Evolutionary conservation across 2,888 invertebrate species (phyloP).

Genomic region (Hedya salicella): DNA sequence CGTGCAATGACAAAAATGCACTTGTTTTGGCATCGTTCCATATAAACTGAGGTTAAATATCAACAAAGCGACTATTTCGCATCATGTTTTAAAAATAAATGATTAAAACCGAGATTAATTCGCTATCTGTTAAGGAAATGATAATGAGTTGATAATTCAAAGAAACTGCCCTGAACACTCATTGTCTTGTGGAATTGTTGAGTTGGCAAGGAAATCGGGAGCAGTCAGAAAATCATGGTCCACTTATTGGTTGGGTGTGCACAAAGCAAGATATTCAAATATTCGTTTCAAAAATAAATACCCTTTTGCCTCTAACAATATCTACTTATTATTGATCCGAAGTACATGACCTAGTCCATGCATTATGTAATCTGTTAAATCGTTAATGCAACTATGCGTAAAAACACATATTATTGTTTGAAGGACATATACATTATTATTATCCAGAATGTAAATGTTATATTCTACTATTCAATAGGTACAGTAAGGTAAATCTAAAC

Average conservation of each 20-base stretch:
- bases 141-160: slow-evolving; percentile 39
- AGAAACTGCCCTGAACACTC: slow-evolving; percentile 33
- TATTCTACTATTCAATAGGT: too few species aligned
- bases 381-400: not conserved
- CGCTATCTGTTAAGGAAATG: slow-evolving; percentile 39
- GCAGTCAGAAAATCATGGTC: slow-evolving; percentile 6
- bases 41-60: slow-evolving; percentile 25
- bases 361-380: slow-evolving; percentile 8
- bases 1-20: slow-evolving; percentile 40
- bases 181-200: slow-evolving; percentile 10
- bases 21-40: slow-evolving; percentile 39
- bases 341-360: not conserved
- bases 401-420: not conserved
- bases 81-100: slow-evolving; percentile 25
- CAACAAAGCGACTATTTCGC: slow-evolving; percentile 16
- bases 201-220: slow-evolving; percentile 25
- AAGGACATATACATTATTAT: too few species aligned
- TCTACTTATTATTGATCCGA: not conserved
- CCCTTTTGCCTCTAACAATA: too few species aligned
- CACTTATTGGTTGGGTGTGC: too few species aligned
- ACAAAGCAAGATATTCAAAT: too few species aligned
- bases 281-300: not conserved
- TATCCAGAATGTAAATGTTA: too few species aligned
- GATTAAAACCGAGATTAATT: slow-evolving; percentile 31
- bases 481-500: too few species aligned